These are phyloP conservation scores for Pseudorhombus dupliciocellatus DNA, from an alignment of 2,113 vertebrate species.

Conservation along the genomic window DNA sequence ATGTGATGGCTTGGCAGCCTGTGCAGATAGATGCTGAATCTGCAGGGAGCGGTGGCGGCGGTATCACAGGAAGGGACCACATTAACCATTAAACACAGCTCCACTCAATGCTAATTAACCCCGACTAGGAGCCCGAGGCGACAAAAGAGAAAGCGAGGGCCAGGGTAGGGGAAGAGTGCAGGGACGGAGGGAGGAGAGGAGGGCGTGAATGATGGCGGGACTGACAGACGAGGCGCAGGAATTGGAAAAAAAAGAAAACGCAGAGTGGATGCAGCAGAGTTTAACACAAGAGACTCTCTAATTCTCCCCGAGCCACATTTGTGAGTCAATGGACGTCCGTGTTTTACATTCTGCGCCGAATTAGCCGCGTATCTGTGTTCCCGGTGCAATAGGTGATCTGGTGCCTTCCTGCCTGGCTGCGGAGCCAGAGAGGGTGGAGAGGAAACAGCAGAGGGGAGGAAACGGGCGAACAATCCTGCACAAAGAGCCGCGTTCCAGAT, in stretches of 20 bases:
- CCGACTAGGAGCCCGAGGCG: slow-evolving; percentile 62
- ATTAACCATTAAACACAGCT: slow-evolving; percentile 76
- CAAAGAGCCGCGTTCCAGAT: slow-evolving; percentile 59
- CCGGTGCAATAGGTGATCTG: slow-evolving; percentile 62
- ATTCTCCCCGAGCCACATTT: slow-evolving; percentile 69
- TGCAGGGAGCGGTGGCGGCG: slow-evolving; percentile 34
- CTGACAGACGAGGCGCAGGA: slow-evolving; percentile 45
- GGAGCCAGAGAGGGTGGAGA: slow-evolving; percentile 30
- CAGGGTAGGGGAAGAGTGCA: background rate
- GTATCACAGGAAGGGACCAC: slow-evolving; percentile 51
- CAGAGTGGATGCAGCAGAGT: slow-evolving; percentile 35
- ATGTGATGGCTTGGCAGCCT: slow-evolving; percentile 42
- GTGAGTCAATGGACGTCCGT: slow-evolving; percentile 75
- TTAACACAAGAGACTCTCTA: slow-evolving; percentile 48
- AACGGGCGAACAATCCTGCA: slow-evolving; percentile 48
- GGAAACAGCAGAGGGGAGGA: slow-evolving; percentile 41
- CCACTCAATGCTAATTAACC: slow-evolving; percentile 74
- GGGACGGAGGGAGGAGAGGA: background rate
- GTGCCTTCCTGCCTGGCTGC: slow-evolving; percentile 43
- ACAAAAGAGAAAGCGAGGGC: slow-evolving; percentile 28
- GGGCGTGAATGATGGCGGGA: slow-evolving; percentile 18
- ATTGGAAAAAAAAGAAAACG: slow-evolving; percentile 4
- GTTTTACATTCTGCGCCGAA: slow-evolving; percentile 73
- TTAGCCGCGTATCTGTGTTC: slow-evolving; percentile 59
- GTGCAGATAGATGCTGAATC: slow-evolving; percentile 37